These are phyloP conservation scores for Parazoanthus atlanticus DNA, from an alignment of 92 coral and sea anemone genomes.

Conservation along the genomic window DNA sequence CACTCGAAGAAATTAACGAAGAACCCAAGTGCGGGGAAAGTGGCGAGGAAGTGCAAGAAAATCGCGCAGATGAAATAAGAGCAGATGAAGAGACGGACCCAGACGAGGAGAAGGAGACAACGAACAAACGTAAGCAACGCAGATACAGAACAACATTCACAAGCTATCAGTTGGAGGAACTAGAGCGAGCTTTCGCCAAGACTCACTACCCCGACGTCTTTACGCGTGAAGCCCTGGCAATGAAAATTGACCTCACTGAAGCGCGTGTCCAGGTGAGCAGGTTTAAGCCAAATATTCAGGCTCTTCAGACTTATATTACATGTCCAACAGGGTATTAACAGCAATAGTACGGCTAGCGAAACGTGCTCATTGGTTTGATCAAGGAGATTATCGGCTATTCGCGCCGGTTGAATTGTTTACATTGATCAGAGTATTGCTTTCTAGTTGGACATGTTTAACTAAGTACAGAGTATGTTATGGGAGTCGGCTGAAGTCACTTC, in stretches of 20 bases:
- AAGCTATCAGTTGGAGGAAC: slow-evolving; percentile 94
- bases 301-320: background rate
- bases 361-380: slow-evolving; percentile 7
- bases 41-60: slow-evolving; percentile 37
- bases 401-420: slow-evolving; percentile 2
- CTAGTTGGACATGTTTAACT: background rate
- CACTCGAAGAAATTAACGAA: slow-evolving; percentile 19
- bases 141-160: slow-evolving; percentile 98
- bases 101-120: slow-evolving; percentile 67
- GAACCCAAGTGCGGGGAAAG: slow-evolving; percentile 38
- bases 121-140: slow-evolving; percentile 89
- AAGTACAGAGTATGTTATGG: background rate
- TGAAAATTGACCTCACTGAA: slow-evolving; percentile 97
- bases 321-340: slow-evolving; percentile 3
- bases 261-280: slow-evolving; percentile 96
- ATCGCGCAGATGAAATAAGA: slow-evolving; percentile 59
- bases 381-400: background rate
- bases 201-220: slow-evolving; percentile 99
- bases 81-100: slow-evolving; percentile 53
- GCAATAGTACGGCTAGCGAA: background rate
- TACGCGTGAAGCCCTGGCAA: slow-evolving; percentile 93
- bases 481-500: background rate
- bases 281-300: background rate
- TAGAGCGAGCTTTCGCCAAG: slow-evolving; percentile 95
- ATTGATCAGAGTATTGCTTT: background rate